Evolutionary conservation across 2,797 vertebrate species (phyloP).

Genomic region (Fundulus diaphanus): DNA sequence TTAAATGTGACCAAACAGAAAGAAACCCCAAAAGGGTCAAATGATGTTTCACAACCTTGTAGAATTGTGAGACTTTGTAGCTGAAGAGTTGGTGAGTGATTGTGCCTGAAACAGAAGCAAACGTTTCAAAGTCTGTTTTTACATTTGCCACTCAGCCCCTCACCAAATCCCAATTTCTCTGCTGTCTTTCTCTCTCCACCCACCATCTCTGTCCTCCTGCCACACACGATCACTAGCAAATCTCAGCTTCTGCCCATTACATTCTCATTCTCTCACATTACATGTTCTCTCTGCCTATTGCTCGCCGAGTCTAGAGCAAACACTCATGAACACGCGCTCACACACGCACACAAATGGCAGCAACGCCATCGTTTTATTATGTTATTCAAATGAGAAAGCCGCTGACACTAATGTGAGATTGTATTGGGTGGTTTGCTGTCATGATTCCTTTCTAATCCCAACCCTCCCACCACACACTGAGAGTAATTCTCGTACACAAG

Average conservation of each 20-base stretch:
- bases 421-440: not conserved
- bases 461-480: not conserved
- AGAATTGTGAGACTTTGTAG: not conserved
- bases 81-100: not conserved
- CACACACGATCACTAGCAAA: conserved; percentile 50
- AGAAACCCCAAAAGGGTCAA: too few species aligned
- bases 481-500: not conserved
- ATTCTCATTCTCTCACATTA: conserved; percentile 20
- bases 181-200: conserved; percentile 45
- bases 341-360: not conserved
- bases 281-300: conserved; percentile 2
- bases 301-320: not conserved
- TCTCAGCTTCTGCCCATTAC: conserved; percentile 38
- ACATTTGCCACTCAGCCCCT: conserved; percentile 48
- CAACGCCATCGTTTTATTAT: conserved; percentile 15
- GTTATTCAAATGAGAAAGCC: conserved; percentile 25
- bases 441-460: not conserved
- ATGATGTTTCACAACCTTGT: not conserved
- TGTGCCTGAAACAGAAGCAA: conserved; percentile 34
- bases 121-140: not conserved
- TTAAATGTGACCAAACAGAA: not conserved
- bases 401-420: not conserved
- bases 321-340: conserved; percentile 8
- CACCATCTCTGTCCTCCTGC: conserved; percentile 56
- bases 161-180: conserved; percentile 62